phyloP scores from a whole-genome alignment of 1,140 invertebrate species.

The Odontomachus brunneus region DNA sequence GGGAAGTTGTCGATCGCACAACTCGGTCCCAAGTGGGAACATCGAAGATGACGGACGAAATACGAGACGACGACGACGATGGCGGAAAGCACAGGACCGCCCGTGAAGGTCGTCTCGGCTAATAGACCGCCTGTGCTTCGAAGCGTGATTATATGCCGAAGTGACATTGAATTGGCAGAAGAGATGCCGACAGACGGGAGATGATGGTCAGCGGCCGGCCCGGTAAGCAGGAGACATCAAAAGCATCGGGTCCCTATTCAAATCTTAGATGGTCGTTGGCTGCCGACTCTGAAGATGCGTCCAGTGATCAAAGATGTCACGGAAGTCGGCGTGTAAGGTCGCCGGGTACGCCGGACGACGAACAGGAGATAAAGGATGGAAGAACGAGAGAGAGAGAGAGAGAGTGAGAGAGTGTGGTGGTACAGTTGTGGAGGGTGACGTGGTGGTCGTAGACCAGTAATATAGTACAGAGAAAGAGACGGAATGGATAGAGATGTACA shows the following conservation, averaged over 20 bases:
- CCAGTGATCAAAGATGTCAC: slow-evolving; percentile 78
- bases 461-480: too few species aligned
- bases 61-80: too few species aligned
- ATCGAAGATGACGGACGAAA: slow-evolving; percentile 17
- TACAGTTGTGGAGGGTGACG: too few species aligned
- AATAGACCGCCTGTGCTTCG: slow-evolving; percentile 54
- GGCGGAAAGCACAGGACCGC: slow-evolving; percentile 29
- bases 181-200: slow-evolving; percentile 35
- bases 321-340: slow-evolving; percentile 33
- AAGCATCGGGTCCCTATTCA: slow-evolving; percentile 74
- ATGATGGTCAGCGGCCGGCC: slow-evolving; percentile 58
- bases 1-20: slow-evolving; percentile 33
- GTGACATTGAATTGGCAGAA: slow-evolving; percentile 48
- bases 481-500: neutral
- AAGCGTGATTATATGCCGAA: slow-evolving; percentile 54
- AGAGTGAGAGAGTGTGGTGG: too few species aligned
- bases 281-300: slow-evolving; percentile 62
- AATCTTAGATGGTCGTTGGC: slow-evolving; percentile 73
- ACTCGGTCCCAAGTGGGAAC: neutral
- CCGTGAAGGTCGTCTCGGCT: slow-evolving; percentile 19
- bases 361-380: slow-evolving; percentile 8
- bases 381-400: too few species aligned
- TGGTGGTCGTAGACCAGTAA: too few species aligned
- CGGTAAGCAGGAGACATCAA: slow-evolving; percentile 71
- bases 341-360: slow-evolving; percentile 41